Evolutionary conservation across 2,113 vertebrate genomes (phyloP), one percentile per base, ranked within the genome.

Genomic region (Dipodomys spectabilis): DNA sequence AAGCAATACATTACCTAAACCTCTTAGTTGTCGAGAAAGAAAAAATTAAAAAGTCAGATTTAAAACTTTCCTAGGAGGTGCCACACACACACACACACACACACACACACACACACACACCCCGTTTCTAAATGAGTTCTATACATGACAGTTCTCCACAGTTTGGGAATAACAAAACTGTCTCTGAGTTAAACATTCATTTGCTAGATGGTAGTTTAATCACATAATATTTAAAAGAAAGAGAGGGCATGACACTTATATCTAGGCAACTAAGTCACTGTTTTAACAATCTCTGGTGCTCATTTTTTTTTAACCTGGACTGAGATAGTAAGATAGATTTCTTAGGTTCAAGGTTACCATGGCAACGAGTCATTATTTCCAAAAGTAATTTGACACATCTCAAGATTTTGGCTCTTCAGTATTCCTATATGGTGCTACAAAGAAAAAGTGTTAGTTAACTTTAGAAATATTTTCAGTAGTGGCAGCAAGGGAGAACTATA

Each of bases 281-380:
- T 94, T 95, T 93, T 75, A 95, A 95, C 2, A 96, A 90, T 27
- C 16, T 28, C 13, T 6, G 62, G 44, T 88, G 62, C 83, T 95
- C 88, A 85, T 95, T 88, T 94, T 77, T 30, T 88, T 57, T 49
- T 39, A 39, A 81, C 79, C 73, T 97, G 80, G 90, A 80, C 67
- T 86, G 86, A 91, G 65, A 94, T 90, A 68, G 35, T 77, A 32
- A 84, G 81, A 82, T 32, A 73, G 72, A 90, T 88, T 94, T n/a
- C 22, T 84, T 97, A 96, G 95, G 64, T 94, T 95, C 74, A 91
- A 45, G 82, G 97, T 97, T 95, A 25, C 95, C 94, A 97, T 93
- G 90, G 93, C 92, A 95, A 97, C 95, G 95, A 97, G 96, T 97
- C 97, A 96, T 97, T 97, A 97, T 97, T 97, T 97, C 96, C 73